These are phyloP conservation scores for Drosophila fulvimacula DNA, from an alignment of 2,888 invertebrate genomes.

Conservation along the genomic window DNA sequence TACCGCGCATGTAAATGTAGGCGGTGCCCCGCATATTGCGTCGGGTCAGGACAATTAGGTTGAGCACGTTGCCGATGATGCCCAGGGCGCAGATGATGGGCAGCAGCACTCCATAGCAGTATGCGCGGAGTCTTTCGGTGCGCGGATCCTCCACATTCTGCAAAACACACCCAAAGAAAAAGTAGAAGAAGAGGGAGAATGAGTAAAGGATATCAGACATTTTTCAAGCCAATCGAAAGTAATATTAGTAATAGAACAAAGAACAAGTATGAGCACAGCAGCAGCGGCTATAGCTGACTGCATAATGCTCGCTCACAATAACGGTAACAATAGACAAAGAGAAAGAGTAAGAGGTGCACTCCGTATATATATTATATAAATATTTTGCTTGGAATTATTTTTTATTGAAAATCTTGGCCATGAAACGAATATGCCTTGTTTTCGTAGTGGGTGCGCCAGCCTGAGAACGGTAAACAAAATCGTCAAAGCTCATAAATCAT, in stretches of 20 bases:
- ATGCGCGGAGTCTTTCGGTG: constrained; percentile 86
- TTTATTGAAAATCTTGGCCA: background rate
- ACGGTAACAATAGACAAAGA: no score
- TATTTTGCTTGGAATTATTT: background rate
- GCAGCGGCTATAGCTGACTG: background rate
- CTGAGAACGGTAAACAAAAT: constrained; percentile 41
- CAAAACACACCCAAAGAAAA: background rate
- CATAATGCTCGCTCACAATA: background rate
- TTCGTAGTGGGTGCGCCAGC: background rate
- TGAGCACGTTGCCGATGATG: constrained; percentile 91
- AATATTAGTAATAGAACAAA: constrained; percentile 32
- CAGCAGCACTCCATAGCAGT: constrained; percentile 88
- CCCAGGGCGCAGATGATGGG: constrained; percentile 90
- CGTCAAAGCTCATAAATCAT: constrained; percentile 69
- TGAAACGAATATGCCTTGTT: background rate
- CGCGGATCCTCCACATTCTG: constrained; percentile 86
- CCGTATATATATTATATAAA: background rate
- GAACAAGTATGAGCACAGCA: background rate
- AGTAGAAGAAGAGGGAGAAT: background rate
- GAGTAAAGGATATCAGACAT: constrained; percentile 9
- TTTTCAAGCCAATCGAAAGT: constrained; percentile 44
- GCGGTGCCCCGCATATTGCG: constrained; percentile 92
- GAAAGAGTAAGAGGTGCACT: background rate
- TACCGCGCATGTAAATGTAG: constrained; percentile 92
- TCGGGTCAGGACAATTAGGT: constrained; percentile 91